Conservation (phyloP, 2,797 vertebrate genomes). For the Micropoecilia bifurca region DNA sequence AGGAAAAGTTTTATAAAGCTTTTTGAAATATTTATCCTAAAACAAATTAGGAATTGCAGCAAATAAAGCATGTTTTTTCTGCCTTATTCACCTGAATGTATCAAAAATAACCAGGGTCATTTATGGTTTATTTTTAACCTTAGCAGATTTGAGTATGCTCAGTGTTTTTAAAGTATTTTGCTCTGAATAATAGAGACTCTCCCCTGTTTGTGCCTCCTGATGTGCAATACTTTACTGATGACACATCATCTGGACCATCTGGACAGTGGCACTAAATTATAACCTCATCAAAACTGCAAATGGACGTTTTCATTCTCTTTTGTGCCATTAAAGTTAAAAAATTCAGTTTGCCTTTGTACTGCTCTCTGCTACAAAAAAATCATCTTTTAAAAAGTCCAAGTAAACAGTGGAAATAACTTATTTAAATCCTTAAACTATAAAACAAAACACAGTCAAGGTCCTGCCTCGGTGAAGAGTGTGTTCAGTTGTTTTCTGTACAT, state of each 20-base stretch:
- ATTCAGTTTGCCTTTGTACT: conserved; percentile 9
- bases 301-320: conserved; percentile 8
- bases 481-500: conserved; percentile 39
- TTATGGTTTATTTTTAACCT: background rate
- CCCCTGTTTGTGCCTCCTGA: background rate
- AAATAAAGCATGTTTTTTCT: background rate
- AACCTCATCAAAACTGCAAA: conserved; percentile 22
- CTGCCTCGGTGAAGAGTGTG: conserved; percentile 8
- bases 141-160: background rate
- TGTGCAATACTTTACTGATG: background rate
- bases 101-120: background rate
- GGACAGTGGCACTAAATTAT: background rate
- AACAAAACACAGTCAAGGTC: background rate
- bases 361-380: conserved; percentile 18
- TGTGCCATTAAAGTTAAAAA: conserved; percentile 6
- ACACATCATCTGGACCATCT: background rate
- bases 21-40: background rate
- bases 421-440: background rate
- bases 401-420: background rate
- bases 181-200: background rate
- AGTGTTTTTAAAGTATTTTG: background rate
- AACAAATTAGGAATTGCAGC: background rate
- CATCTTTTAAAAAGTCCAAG: background rate
- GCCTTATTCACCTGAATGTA: background rate
- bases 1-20: background rate